Conservation (phyloP, 2,113 vertebrate genomes). For the Misgurnus anguillicaudatus region DNA sequence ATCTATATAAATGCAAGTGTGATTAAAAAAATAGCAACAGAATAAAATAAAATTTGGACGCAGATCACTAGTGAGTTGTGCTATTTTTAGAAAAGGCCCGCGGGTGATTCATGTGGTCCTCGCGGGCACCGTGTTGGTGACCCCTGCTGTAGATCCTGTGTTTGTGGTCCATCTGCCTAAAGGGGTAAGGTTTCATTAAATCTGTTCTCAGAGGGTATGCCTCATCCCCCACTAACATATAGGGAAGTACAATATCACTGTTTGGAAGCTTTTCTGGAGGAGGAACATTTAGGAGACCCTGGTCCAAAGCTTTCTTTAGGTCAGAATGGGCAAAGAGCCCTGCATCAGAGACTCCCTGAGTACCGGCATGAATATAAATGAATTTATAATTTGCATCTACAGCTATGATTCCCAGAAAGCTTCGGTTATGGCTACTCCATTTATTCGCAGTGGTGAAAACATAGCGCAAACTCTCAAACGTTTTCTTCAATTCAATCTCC, state of each 20-base stretch:
- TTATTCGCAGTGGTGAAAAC: too few relatives aligned
- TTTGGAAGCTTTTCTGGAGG: too few relatives aligned
- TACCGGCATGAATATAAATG: not conserved
- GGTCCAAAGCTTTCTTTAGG: not conserved
- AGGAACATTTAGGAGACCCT: not conserved
- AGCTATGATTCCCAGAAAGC: too few relatives aligned
- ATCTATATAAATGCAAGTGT: not conserved
- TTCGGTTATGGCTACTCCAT: too few relatives aligned
- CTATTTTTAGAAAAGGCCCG: not conserved
- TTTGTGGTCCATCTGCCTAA: too few relatives aligned
- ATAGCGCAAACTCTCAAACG: not conserved
- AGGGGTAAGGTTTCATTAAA: too few relatives aligned
- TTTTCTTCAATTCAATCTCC: too few relatives aligned
- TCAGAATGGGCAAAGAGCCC: not conserved
- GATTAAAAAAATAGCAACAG: not conserved
- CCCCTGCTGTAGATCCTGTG: not conserved
- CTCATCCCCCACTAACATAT: too few relatives aligned
- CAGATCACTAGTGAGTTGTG: not conserved
- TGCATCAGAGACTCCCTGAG: not conserved
- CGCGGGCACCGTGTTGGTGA: constrained; percentile 3
- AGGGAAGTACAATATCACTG: too few relatives aligned
- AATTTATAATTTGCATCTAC: not conserved
- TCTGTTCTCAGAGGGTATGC: too few relatives aligned
- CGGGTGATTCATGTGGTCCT: not conserved
- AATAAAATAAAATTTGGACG: not conserved